phyloP scores from a whole-genome alignment of 2,888 invertebrate species.

The Luperina nickerlii region DNA sequence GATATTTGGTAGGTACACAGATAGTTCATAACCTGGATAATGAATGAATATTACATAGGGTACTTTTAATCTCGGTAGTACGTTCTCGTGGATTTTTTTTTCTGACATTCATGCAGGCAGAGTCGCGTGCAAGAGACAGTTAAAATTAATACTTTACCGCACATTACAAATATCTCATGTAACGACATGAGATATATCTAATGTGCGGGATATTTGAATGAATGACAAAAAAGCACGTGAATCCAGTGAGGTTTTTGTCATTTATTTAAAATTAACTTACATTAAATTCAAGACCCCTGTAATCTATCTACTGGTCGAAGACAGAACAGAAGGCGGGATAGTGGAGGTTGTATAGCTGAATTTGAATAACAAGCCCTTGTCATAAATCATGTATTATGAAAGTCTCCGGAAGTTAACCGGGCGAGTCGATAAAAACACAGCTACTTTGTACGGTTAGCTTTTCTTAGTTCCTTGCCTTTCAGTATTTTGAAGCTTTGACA shows the following conservation, averaged over 20 bases:
- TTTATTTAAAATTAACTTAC: too few relatives aligned
- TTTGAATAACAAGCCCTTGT: not conserved
- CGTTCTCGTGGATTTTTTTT: not conserved
- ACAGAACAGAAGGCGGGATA: not conserved
- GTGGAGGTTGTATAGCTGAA: not conserved
- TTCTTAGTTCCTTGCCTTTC: not conserved
- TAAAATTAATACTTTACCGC: not conserved
- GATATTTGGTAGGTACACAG: too few relatives aligned
- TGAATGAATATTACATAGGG: not conserved
- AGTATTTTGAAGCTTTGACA: not conserved
- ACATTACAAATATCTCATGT: not conserved
- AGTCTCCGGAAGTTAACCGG: not conserved
- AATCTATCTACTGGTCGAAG: too few relatives aligned
- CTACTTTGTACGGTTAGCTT: not conserved
- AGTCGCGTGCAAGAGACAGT: not conserved
- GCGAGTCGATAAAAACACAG: conserved; percentile 1
- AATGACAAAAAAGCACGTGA: not conserved
- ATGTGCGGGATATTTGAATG: too few relatives aligned
- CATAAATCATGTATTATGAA: conserved; percentile 12
- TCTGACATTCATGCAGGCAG: too few relatives aligned
- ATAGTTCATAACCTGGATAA: not conserved
- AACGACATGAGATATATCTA: too few relatives aligned
- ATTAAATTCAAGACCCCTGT: not conserved
- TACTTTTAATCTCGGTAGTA: not conserved
- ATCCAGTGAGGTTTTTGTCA: too few relatives aligned